A percentile compares a stretch with the other conserved stretches of the same genome.
These are phyloP conservation scores for Drosophila nannoptera DNA, from an alignment of 1,140 invertebrate species.

Conservation along the genomic window DNA sequence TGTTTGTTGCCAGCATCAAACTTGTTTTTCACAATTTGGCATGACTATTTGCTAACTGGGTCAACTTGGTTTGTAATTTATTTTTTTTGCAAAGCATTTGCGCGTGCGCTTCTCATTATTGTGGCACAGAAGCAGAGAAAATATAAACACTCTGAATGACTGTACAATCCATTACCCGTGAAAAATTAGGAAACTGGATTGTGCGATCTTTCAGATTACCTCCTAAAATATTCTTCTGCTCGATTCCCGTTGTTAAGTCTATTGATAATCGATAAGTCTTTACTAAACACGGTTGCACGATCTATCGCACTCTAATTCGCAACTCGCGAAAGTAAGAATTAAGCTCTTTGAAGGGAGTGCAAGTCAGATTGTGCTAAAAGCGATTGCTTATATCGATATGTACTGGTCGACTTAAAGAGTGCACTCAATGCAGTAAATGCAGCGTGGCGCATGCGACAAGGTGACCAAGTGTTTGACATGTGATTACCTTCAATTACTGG, in stretches of 20 bases:
- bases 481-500: constrained; percentile 18
- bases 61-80: constrained; percentile 55
- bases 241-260: too few species aligned
- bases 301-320: not conserved
- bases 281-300: too few species aligned
- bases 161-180: too few species aligned
- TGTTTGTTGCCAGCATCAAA: constrained; percentile 40
- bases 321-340: constrained; percentile 1
- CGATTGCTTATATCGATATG: not conserved
- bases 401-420: constrained; percentile 2
- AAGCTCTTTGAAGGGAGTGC: too few species aligned
- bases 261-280: not conserved
- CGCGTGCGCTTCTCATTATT: constrained; percentile 40
- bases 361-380: constrained; percentile 1
- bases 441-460: constrained; percentile 5
- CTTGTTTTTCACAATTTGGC: constrained; percentile 68
- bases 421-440: not conserved
- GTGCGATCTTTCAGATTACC: too few species aligned
- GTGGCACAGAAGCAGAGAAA: constrained; percentile 24
- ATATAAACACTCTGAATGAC: not conserved
- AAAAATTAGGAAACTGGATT: too few species aligned
- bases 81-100: constrained; percentile 18
- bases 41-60: constrained; percentile 63
- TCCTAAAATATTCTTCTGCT: too few species aligned
- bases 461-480: not conserved